phyloP scores from a whole-genome alignment of 1,140 invertebrate species.

The Megathymus violae region DNA sequence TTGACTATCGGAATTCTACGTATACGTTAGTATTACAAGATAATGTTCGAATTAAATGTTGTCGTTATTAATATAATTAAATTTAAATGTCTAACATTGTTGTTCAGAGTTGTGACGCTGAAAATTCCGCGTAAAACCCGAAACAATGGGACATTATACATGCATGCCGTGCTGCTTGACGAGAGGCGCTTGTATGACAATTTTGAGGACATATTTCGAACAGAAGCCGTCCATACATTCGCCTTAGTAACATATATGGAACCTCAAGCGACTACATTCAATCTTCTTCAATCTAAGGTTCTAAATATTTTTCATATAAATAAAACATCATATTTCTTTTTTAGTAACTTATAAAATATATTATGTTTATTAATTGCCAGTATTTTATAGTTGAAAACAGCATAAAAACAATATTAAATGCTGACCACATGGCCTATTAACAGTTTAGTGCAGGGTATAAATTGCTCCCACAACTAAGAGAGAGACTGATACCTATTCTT shows the following conservation, averaged over 20 bases:
- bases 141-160: slow-evolving; percentile 90
- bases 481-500: too few species aligned
- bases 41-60: neutral
- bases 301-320: too few species aligned
- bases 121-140: slow-evolving; percentile 88
- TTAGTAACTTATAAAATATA: too few species aligned
- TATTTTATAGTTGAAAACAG: too few species aligned
- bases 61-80: too few species aligned
- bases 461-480: too few species aligned
- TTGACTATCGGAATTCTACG: slow-evolving; percentile 82
- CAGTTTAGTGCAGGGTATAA: too few species aligned
- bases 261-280: slow-evolving; percentile 90
- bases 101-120: slow-evolving; percentile 85
- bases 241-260: slow-evolving; percentile 88
- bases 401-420: too few species aligned
- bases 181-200: slow-evolving; percentile 80
- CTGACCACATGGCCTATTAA: too few species aligned
- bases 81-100: slow-evolving; percentile 12
- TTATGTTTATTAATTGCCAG: too few species aligned
- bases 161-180: slow-evolving; percentile 86
- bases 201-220: slow-evolving; percentile 81
- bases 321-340: too few species aligned
- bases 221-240: slow-evolving; percentile 85
- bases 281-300: slow-evolving; percentile 87
- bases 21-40: slow-evolving; percentile 62